phyloP scores from a whole-genome alignment of 53 echinoderm and acorn worm genomes.

The Holothuria leucospilota region DNA sequence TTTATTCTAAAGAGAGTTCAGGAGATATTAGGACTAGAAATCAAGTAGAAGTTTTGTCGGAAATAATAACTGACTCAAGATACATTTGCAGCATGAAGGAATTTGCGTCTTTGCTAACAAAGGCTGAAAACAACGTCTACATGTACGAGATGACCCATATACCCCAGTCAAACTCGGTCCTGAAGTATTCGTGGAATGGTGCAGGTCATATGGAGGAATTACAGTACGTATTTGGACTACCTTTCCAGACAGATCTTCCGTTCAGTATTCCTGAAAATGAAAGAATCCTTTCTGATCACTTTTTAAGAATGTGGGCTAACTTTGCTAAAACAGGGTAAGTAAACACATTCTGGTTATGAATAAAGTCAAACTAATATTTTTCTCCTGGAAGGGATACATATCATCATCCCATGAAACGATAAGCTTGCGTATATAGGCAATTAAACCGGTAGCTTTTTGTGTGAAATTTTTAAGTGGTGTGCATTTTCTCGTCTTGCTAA shows the following conservation, averaged over 20 bases:
- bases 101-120: slow-evolving; percentile 6
- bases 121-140: slow-evolving; percentile 57
- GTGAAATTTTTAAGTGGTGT: no score
- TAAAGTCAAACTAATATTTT: no score
- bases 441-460: no score
- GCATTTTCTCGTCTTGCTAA: background rate
- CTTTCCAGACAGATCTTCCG: slow-evolving; percentile 37
- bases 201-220: slow-evolving; percentile 35
- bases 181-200: slow-evolving; percentile 5
- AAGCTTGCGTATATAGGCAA: no score
- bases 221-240: slow-evolving; percentile 30
- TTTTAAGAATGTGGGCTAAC: slow-evolving; percentile 32
- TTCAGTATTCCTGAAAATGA: slow-evolving; percentile 17
- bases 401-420: no score
- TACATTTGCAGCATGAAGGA: background rate
- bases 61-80: slow-evolving; percentile 1
- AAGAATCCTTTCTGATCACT: slow-evolving; percentile 5
- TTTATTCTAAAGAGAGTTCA: background rate
- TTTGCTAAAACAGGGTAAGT: slow-evolving; percentile 65
- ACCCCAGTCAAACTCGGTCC: slow-evolving; percentile 44
- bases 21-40: background rate
- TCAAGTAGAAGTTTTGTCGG: background rate
- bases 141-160: slow-evolving; percentile 69
- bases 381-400: no score
- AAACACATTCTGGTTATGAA: no score